Conservation (phyloP, 2,888 invertebrate genomes). For the Eupithecia abbreviata region DNA sequence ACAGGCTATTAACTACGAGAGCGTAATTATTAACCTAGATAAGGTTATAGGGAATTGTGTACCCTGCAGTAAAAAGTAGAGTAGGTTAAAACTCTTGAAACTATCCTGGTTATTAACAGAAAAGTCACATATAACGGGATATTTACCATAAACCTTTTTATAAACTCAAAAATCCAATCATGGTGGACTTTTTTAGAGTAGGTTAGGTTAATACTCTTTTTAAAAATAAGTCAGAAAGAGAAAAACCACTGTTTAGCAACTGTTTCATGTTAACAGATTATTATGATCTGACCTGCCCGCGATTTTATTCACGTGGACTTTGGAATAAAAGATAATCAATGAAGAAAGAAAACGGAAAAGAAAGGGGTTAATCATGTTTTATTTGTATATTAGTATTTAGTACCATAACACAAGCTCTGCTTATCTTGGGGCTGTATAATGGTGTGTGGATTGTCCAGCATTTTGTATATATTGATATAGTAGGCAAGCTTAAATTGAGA, state of each 20-base stretch:
- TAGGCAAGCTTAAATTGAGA: background rate
- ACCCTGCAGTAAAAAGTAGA: background rate
- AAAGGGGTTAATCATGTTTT: background rate
- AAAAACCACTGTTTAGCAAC: background rate
- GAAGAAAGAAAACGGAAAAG: background rate
- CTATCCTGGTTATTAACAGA: no score
- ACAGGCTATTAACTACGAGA: background rate
- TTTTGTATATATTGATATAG: background rate
- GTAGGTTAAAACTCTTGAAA: background rate
- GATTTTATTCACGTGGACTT: background rate
- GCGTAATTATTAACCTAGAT: background rate
- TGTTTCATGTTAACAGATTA: background rate
- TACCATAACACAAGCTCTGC: background rate
- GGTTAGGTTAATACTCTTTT: background rate
- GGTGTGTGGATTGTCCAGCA: background rate
- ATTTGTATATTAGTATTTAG: background rate
- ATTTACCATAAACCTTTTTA: no score
- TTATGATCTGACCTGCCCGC: background rate
- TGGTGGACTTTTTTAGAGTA: background rate
- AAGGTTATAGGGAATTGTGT: background rate
- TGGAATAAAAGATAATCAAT: background rate
- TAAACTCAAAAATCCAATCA: no score
- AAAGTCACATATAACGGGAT: no score
- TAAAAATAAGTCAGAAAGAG: background rate
- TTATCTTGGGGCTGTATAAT: background rate